Evolutionary conservation across 2,888 invertebrate genomes (phyloP).

Genomic region (Phrixothrix hirtus): DNA sequence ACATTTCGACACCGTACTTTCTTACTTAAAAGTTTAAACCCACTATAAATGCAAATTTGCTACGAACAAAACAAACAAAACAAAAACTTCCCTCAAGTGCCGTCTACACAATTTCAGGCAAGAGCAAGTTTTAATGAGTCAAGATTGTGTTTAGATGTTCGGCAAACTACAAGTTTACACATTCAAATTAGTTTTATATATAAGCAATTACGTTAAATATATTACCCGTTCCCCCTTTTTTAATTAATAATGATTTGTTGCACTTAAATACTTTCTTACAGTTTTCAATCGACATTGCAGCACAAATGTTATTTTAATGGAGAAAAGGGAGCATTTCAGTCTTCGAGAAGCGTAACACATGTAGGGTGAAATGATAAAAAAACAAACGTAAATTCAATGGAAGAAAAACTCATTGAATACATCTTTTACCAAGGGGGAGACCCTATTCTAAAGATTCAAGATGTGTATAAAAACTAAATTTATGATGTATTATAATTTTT

Average conservation of each 20-base stretch:
- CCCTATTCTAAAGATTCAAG: slow-evolving; percentile 4
- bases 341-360: slow-evolving; percentile 41
- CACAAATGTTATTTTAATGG: slow-evolving; percentile 46
- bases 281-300: slow-evolving; percentile 46
- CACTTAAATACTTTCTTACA: slow-evolving; percentile 44
- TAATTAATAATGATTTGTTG: slow-evolving; percentile 27
- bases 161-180: too few relatives aligned
- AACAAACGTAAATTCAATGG: slow-evolving; percentile 37
- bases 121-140: slow-evolving; percentile 38
- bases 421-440: slow-evolving; percentile 32
- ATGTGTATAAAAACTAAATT: not conserved
- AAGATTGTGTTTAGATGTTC: slow-evolving; percentile 29
- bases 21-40: slow-evolving; percentile 53
- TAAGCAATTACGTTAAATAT: too few relatives aligned
- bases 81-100: slow-evolving; percentile 36
- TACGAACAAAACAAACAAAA: slow-evolving; percentile 47
- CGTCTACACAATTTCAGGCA: slow-evolving; percentile 37
- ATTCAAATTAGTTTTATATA: too few relatives aligned
- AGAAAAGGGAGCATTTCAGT: slow-evolving; percentile 30
- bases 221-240: slow-evolving; percentile 10
- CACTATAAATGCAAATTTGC: slow-evolving; percentile 55
- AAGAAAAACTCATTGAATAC: slow-evolving; percentile 38
- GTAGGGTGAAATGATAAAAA: slow-evolving; percentile 41
- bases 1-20: slow-evolving; percentile 38
- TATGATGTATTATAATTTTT: not conserved